Evolutionary conservation across 2,888 invertebrate species (phyloP).

Genomic region (Drosophila incognita): DNA sequence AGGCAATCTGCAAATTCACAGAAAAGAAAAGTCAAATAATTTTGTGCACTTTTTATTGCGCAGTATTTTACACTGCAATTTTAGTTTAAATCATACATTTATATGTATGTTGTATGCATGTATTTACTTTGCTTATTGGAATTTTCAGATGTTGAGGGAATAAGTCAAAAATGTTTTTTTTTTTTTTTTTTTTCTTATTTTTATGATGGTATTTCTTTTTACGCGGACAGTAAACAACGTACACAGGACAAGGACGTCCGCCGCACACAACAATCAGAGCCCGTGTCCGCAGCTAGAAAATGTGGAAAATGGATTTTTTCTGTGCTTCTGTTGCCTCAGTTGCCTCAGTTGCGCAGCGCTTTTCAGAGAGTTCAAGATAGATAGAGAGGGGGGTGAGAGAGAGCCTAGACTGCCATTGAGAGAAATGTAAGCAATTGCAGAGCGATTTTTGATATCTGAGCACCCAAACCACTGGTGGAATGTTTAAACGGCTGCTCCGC

Average conservation of each 20-base stretch:
- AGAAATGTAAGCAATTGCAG: neutral
- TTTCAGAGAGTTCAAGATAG: neutral
- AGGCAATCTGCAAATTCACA: conserved; percentile 6
- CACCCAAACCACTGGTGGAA: conserved; percentile 7
- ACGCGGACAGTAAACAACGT: conserved; percentile 54
- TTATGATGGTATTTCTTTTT: conserved; percentile 21
- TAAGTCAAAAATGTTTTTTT: neutral
- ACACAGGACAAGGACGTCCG: conserved; percentile 69
- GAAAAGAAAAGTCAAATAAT: conserved; percentile 11
- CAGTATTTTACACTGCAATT: neutral
- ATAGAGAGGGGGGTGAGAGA: neutral
- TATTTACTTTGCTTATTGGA: neutral
- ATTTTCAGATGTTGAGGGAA: conserved; percentile 2
- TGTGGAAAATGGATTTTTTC: conserved; percentile 66
- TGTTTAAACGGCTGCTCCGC: neutral
- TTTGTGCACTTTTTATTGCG: conserved; percentile 4
- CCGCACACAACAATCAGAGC: conserved; percentile 58
- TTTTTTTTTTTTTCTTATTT: conserved; percentile 11
- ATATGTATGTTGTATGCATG: conserved; percentile 1
- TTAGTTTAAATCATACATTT: conserved; percentile 2
- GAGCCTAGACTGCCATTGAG: conserved; percentile 1
- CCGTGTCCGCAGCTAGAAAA: conserved; percentile 52
- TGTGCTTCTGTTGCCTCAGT: conserved; percentile 15
- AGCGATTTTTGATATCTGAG: neutral
- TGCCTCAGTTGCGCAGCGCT: conserved; percentile 29